phyloP scores from a whole-genome alignment of 2,797 vertebrate genomes.

The Cichlasoma orientale region DNA sequence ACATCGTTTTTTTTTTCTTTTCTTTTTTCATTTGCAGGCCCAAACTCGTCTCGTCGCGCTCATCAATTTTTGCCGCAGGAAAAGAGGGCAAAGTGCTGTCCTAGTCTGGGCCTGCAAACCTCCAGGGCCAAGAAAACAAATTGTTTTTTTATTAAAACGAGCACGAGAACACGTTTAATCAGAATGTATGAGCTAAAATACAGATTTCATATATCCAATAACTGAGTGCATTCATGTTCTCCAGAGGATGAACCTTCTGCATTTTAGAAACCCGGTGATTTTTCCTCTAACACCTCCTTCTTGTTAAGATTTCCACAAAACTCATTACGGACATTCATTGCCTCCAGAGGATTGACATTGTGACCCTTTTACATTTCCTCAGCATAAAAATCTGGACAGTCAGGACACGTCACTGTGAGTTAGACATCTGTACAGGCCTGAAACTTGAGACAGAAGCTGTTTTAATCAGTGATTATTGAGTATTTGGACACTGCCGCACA shows the following conservation, averaged over 20 bases:
- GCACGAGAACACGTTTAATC: not conserved
- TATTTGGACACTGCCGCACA: too few relatives aligned
- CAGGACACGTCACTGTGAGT: not conserved
- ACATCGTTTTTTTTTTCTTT: not conserved
- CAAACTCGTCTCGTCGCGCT: not conserved
- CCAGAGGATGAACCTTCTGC: not conserved
- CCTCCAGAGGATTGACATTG: not conserved
- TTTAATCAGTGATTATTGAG: too few relatives aligned
- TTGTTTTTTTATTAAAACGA: constrained; percentile 9
- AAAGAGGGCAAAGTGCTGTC: not conserved
- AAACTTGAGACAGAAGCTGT: too few relatives aligned
- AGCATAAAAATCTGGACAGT: not conserved
- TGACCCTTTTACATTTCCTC: not conserved
- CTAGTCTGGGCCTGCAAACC: not conserved
- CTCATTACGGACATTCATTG: not conserved
- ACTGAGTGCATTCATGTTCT: not conserved
- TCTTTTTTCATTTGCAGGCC: not conserved
- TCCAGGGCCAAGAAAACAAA: constrained; percentile 9
- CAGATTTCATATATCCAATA: not conserved
- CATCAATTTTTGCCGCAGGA: not conserved
- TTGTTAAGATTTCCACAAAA: not conserved
- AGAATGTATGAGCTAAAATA: not conserved
- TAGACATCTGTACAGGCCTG: not conserved
- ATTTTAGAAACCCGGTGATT: not conserved
- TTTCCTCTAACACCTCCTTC: not conserved